Evolutionary conservation across 2,888 invertebrate genomes (phyloP).

Genomic region (Phytoseiulus persimilis): DNA sequence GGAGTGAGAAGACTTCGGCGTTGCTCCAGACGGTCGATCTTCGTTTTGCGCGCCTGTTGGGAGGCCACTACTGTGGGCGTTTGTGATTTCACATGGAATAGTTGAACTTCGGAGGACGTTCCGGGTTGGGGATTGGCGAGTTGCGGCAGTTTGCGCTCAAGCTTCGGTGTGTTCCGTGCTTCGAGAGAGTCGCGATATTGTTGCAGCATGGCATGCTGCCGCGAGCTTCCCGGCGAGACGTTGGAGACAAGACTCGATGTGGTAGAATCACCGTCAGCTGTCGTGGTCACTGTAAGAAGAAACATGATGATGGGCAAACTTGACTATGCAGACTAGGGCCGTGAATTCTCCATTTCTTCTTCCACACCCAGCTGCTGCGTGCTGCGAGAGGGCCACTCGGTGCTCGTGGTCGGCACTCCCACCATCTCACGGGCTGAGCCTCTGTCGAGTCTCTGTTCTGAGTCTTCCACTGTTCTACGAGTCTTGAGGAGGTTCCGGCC

Average conservation of each 20-base stretch:
- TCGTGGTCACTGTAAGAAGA: conserved; percentile 36
- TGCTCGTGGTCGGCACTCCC: neutral
- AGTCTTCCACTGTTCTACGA: neutral
- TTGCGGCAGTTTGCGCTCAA: conserved; percentile 12
- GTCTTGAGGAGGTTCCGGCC: neutral
- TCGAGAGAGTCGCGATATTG: conserved; percentile 22
- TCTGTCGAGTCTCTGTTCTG: neutral
- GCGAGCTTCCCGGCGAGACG: neutral
- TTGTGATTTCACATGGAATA: conserved; percentile 6
- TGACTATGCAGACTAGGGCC: conserved; percentile 24
- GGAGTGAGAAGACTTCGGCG: conserved; percentile 12
- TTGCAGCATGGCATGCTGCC: conserved; percentile 20
- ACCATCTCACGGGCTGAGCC: neutral
- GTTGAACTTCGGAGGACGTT: conserved; percentile 8
- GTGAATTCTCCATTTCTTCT: neutral
- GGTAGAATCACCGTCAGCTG: conserved; percentile 15
- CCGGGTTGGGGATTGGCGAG: conserved; percentile 24
- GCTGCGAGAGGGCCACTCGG: neutral
- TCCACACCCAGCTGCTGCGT: neutral
- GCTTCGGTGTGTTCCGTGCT: conserved; percentile 13
- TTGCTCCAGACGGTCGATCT: conserved; percentile 12
- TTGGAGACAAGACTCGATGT: conserved; percentile 12
- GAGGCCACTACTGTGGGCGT: conserved; percentile 17
- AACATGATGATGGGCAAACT: neutral
- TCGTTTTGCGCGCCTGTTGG: conserved; percentile 17